Base-by-base conservation (phyloP, 2,113 vertebrate species). In the Sylvia atricapilla region DNA sequence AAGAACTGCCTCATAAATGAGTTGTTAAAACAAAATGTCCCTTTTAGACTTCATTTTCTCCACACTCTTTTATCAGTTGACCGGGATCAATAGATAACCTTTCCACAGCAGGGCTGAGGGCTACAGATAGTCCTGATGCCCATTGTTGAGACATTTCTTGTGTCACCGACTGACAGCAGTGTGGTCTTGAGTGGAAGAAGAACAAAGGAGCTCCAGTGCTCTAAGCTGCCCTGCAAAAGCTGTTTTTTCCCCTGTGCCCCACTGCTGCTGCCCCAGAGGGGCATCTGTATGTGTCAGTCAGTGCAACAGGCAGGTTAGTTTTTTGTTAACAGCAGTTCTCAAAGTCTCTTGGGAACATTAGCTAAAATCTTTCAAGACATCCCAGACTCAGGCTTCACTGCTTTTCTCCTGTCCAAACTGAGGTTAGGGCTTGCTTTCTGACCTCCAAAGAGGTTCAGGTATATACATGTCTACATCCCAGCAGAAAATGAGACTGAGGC, bases 241-340 rank as follows among this genome's bases (percentile, higher is more conserved):
- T 33, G 44, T 2, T 37, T 66, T 30, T 23, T 35, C 49, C n/a
- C 44, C 8, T 0, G 0, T 41, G 24, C 27, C 17, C 41, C 31
- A 7, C 25, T 46, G 25, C 28, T 80, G 58, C 63, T 66, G 23
- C 15, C 19, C 23, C 52, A 58, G 33, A 20, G 84, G 39, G 31
- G 27, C 33, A 3, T 9, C 17, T 28, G 10, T 18, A 3, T 20
- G 5, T 5, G 7, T 68, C 66, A 43, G 14, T 4, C 25, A 37
- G 24, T 41, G 44, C 44, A 33, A 27, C 13, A n/a, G 30, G 35
- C 19, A 55, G n/a, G 22, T 43, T 58, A 5, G 13, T 23, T 91
- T 76, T 73, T 59, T 30, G 10, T 63, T 72, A 66, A 24, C 16
- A 85, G 8, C 15, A 39, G 13, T 14, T 84, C 35, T 66, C 73